Percentiles rank a stretch among this genome's conserved stretches.
These are phyloP conservation scores for Tachuris rubrigastra DNA, from an alignment of 2,113 vertebrate genomes.

Conservation along the genomic window DNA sequence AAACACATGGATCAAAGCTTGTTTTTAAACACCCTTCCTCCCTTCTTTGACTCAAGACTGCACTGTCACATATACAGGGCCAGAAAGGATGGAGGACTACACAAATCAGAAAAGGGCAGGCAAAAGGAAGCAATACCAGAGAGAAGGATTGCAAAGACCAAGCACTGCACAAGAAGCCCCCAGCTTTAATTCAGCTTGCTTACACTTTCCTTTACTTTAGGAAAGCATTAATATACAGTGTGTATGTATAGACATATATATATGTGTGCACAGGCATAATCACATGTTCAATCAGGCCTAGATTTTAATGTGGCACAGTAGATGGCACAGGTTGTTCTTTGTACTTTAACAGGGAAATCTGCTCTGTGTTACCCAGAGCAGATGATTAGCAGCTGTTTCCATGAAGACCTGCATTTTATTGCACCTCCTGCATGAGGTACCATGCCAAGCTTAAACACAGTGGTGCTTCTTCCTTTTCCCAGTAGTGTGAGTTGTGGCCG, in stretches of 20 bases:
- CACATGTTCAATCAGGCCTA: conserved; percentile 34
- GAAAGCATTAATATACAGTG: neutral
- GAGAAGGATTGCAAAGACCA: neutral
- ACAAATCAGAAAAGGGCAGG: neutral
- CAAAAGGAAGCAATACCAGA: conserved; percentile 11
- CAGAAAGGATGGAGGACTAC: neutral
- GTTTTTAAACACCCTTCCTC: neutral
- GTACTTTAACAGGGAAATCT: conserved; percentile 7
- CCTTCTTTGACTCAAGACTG: conserved; percentile 4
- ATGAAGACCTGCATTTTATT: conserved; percentile 3
- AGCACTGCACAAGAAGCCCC: neutral
- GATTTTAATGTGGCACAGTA: conserved; percentile 24
- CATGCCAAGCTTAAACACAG: neutral
- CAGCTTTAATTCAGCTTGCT: neutral
- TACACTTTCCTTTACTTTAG: conserved; percentile 17
- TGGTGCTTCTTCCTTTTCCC: conserved; percentile 16
- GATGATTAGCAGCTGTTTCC: conserved; percentile 10
- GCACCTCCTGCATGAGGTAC: neutral
- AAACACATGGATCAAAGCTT: conserved; percentile 9
- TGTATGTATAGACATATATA: neutral
- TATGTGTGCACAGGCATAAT: neutral
- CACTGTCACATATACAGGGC: neutral
- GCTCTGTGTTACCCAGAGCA: neutral
- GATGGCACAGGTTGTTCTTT: neutral
- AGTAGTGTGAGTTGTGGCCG: neutral